These are phyloP conservation scores for Clanis bilineata DNA, from an alignment of 2,888 invertebrate genomes.

Conservation along the genomic window DNA sequence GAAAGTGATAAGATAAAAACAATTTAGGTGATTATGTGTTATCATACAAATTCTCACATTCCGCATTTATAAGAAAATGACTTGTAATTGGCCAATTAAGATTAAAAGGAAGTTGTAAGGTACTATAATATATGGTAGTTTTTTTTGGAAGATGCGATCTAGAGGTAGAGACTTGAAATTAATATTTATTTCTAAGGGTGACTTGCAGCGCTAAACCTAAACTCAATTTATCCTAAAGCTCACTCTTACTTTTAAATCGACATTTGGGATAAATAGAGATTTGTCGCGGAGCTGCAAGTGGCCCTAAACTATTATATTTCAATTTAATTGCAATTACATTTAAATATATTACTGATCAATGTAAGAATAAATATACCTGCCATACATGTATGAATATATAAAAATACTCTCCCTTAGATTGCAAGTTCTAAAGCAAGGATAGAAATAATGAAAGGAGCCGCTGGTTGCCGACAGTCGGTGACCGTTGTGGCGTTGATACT, in stretches of 20 bases:
- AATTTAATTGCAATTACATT: background rate
- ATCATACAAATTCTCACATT: background rate
- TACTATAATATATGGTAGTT: background rate
- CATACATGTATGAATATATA: no score
- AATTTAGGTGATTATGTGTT: background rate
- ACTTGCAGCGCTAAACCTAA: no score
- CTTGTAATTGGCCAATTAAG: background rate
- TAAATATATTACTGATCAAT: no score
- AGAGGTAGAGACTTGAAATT: no score
- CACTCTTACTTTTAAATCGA: no score
- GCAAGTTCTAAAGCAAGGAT: constrained; percentile 37
- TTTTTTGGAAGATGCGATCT: no score
- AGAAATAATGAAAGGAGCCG: constrained; percentile 46
- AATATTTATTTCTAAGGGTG: no score
- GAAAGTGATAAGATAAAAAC: constrained; percentile 12
- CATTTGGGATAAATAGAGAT: no score
- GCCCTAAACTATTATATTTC: background rate
- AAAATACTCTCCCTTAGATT: no score
- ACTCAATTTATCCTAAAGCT: no score
- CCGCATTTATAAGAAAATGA: background rate
- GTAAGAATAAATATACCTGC: no score
- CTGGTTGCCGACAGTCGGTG: constrained; percentile 44
- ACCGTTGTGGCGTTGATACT: constrained; percentile 51
- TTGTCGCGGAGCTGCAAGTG: no score
- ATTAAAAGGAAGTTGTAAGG: background rate